These are phyloP conservation scores for Arge pagana DNA, from an alignment of 2,888 invertebrate species.

Conservation along the genomic window DNA sequence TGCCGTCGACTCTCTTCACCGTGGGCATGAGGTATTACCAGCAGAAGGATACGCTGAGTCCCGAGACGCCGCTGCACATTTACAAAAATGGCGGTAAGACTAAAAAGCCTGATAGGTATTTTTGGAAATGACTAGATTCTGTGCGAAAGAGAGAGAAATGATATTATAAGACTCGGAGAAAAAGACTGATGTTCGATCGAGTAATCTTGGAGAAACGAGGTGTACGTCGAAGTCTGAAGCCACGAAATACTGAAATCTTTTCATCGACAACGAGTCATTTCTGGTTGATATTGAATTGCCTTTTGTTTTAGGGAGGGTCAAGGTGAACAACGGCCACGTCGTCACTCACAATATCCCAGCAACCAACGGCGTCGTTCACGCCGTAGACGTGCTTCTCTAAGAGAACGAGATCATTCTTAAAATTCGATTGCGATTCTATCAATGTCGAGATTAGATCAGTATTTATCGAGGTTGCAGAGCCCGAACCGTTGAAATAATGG, in stretches of 20 bases:
- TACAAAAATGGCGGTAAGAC: conserved; percentile 79
- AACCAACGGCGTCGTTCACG: conserved; percentile 87
- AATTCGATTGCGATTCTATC: no score
- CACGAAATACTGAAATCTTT: no score
- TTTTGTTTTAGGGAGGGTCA: conserved; percentile 72
- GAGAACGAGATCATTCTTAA: no score
- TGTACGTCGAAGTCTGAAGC: no score
- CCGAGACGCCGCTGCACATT: conserved; percentile 75
- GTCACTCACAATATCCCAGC: conserved; percentile 85
- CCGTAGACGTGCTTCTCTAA: conserved; percentile 73
- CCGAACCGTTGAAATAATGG: no score
- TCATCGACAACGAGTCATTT: no score
- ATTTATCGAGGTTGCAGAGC: no score
- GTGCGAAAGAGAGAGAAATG: background rate
- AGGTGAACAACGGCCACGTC: conserved; percentile 81
- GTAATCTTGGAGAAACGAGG: background rate
- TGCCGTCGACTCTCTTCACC: conserved; percentile 79
- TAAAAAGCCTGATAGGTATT: conserved; percentile 25
- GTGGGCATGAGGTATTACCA: conserved; percentile 89
- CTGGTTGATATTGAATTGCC: no score
- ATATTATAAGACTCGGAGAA: background rate
- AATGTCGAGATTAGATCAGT: no score
- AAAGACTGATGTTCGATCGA: background rate
- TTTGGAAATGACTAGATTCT: no score
- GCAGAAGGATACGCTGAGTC: conserved; percentile 77